Evolutionary conservation across 2,888 invertebrate genomes (phyloP), one percentile per base, ranked within the genome.

Genomic region (Hecatera dysodea): DNA sequence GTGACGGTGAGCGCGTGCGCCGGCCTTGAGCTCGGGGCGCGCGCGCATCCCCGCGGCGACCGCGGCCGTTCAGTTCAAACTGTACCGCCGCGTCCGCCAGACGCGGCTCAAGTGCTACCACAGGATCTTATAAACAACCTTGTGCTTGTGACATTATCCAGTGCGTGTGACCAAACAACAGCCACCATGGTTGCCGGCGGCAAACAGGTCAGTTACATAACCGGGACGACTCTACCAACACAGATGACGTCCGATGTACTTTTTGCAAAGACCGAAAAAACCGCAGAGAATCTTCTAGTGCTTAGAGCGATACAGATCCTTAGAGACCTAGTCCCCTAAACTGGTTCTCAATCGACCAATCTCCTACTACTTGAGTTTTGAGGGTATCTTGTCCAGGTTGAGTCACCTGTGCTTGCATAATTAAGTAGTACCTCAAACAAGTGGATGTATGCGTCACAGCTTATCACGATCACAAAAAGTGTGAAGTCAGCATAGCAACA

Each of bases 131-230:
- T 72, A 75, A 68, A 82, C 74, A 80, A 79, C 80, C 84, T 80
- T 83, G 87, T 88, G 87, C 83, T 85, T 89, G 93, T 93, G 92
- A 91, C 92, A 89, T 90, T 89, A 81, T 85, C 90, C 90, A 89
- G 93, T 94, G 94, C 89, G 81, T 86, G 92, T 91, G 89, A 90
- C 86, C 74, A 63, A 76, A 86, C 89, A 89, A 81, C 83, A 80
- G 84, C 68, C 93, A 95, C 88, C 86, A 96, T 96, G 96, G 96
- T 96, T 80, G 96, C 96, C 88, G 96, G 96, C 90, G 96, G 96
- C 83, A 96, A 96, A 92, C 96, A 96, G 96, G 96, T 96, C 92
- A 86, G 88, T 89, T 84, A 82, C 78, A 64, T 86, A 85, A 84
- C 70, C 81, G 83, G 85, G 85, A 86, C 86, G 74, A 85, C 80